Percentiles rank a stretch among this genome's conserved stretches.
phyloP scores from a whole-genome alignment of 2,797 vertebrate species.

The Enteromius treurensis region DNA sequence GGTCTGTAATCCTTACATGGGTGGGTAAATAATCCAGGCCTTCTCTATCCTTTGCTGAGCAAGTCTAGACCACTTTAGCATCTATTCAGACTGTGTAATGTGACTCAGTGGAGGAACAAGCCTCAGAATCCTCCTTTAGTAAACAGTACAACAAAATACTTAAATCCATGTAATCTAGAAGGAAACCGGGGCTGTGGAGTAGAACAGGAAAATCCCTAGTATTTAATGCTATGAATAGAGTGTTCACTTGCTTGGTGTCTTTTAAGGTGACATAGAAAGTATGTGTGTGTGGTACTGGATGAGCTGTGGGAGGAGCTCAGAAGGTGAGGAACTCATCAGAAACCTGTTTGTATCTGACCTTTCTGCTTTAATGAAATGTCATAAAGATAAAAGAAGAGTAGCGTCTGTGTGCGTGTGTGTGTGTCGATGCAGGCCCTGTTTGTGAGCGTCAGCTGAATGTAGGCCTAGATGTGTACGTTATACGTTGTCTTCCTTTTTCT shows the following conservation, averaged over 20 bases:
- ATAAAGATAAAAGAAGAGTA: slow-evolving; percentile 69
- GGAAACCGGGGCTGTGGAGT: not conserved
- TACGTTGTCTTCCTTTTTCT: slow-evolving; percentile 26
- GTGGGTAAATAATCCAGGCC: slow-evolving; percentile 45
- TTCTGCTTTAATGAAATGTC: slow-evolving; percentile 74
- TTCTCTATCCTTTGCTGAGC: slow-evolving; percentile 22
- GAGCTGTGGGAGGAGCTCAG: slow-evolving; percentile 27
- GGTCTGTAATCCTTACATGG: slow-evolving; percentile 48
- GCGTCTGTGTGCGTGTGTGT: slow-evolving; percentile 34
- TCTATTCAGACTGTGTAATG: slow-evolving; percentile 37
- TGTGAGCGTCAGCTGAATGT: slow-evolving; percentile 49
- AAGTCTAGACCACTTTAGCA: slow-evolving; percentile 37
- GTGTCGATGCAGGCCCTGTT: slow-evolving; percentile 35
- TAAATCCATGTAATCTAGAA: slow-evolving; percentile 15
- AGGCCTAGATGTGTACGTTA: slow-evolving; percentile 26
- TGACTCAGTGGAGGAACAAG: slow-evolving; percentile 24
- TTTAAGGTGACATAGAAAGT: not conserved
- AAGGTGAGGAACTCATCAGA: slow-evolving; percentile 42
- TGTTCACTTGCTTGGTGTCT: slow-evolving; percentile 17
- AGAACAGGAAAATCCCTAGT: not conserved
- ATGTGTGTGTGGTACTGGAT: slow-evolving; percentile 38
- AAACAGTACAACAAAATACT: slow-evolving; percentile 27
- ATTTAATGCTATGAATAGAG: not conserved
- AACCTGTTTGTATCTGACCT: slow-evolving; percentile 70
- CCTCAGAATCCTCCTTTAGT: slow-evolving; percentile 33